Conservation (phyloP, 2,113 vertebrate species). For the Amphiprion percula region DNA sequence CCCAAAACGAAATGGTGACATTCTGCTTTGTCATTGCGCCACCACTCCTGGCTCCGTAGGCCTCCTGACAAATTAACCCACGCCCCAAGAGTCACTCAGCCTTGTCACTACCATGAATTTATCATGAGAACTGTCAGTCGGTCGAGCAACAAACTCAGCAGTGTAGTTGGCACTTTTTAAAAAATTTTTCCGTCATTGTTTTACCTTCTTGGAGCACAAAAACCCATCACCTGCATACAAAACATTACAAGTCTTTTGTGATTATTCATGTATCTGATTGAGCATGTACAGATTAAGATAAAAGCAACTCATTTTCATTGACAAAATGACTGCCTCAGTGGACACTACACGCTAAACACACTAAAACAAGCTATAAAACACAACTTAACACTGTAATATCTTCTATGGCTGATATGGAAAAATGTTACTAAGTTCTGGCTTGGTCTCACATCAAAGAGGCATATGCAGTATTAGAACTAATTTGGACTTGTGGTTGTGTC, state of each 20-base stretch:
- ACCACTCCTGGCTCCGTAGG: slow-evolving; percentile 60
- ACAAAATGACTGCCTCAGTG: background rate
- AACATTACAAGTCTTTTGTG: background rate
- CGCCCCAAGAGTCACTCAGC: slow-evolving; percentile 71
- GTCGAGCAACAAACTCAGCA: slow-evolving; percentile 49
- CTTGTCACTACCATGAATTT: slow-evolving; percentile 75
- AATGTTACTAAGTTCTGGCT: no score
- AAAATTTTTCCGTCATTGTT: background rate
- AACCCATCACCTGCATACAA: background rate
- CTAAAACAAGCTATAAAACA: background rate
- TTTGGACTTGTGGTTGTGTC: background rate
- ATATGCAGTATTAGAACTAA: background rate
- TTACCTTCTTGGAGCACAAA: slow-evolving; percentile 5
- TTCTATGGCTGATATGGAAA: no score
- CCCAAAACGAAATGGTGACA: slow-evolving; percentile 63
- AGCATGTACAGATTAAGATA: background rate
- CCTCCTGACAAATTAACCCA: slow-evolving; percentile 80
- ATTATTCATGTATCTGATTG: background rate
- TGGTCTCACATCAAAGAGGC: no score
- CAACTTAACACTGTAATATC: no score
- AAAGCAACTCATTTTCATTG: background rate
- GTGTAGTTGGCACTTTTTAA: slow-evolving; percentile 9
- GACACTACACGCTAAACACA: background rate
- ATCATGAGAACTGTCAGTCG: slow-evolving; percentile 75
- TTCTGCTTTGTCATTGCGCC: slow-evolving; percentile 71